Evolutionary conservation across 1,140 invertebrate species (phyloP).

Genomic region (Drosophila aff.): DNA sequence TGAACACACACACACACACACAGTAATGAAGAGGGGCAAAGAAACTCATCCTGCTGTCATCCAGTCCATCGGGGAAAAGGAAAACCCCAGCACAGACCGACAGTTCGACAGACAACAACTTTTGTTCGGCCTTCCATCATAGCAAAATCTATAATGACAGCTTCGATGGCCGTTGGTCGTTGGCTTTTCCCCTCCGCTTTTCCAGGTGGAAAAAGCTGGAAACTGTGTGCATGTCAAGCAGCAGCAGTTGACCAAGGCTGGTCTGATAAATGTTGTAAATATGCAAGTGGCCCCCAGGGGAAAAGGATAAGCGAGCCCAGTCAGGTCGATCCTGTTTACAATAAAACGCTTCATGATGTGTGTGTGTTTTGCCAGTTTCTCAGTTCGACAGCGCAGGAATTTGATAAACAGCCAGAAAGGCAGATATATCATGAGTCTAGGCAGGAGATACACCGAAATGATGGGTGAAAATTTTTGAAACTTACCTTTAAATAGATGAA

Average conservation of each 20-base stretch:
- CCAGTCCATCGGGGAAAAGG: conserved; percentile 8
- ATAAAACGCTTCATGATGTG: conserved; percentile 73
- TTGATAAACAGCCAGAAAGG: conserved; percentile 49
- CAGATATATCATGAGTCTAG: not conserved
- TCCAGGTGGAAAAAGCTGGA: conserved; percentile 17
- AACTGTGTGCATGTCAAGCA: conserved; percentile 34
- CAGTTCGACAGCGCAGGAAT: conserved; percentile 41
- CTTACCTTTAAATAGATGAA: not conserved
- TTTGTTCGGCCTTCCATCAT: conserved; percentile 69
- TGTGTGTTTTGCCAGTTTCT: conserved; percentile 56
- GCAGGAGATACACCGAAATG: not conserved
- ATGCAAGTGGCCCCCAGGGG: conserved; percentile 31
- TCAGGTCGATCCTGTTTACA: conserved; percentile 39
- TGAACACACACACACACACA: conserved; percentile 30
- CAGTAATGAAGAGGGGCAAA: conserved; percentile 64
- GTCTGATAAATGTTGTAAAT: conserved; percentile 53
- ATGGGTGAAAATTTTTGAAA: no score
- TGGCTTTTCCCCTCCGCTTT: conserved; percentile 44
- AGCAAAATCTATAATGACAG: conserved; percentile 77
- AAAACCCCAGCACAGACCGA: conserved; percentile 6
- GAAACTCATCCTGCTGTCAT: conserved; percentile 7
- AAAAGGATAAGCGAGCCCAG: not conserved
- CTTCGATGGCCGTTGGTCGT: conserved; percentile 41
- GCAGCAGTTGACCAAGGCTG: conserved; percentile 37
- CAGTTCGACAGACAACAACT: conserved; percentile 53